Conservation (phyloP, 2,113 vertebrate species). For the Ammodytes dubius region DNA sequence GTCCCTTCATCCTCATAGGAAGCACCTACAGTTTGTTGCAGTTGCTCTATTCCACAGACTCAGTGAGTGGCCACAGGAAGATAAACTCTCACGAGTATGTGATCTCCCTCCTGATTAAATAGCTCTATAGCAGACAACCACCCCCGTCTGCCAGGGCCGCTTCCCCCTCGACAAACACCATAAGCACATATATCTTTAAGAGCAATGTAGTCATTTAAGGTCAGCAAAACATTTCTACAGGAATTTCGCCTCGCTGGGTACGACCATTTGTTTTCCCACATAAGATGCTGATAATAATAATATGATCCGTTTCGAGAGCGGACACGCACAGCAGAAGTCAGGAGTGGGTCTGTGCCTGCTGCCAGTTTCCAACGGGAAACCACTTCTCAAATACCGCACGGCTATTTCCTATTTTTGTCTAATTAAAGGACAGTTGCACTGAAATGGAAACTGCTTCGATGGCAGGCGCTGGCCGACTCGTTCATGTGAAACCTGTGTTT, state of each 20-base stretch:
- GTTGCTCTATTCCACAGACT: constrained; percentile 43
- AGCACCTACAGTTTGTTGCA: constrained; percentile 27
- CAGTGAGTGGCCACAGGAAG: constrained; percentile 62
- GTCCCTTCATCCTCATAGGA: constrained; percentile 38
- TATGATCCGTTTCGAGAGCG: constrained; percentile 55
- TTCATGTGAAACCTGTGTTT: constrained; percentile 18
- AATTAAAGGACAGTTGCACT: constrained; percentile 71
- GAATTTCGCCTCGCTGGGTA: constrained; percentile 25
- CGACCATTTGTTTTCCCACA: constrained; percentile 61
- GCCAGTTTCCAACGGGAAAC: constrained; percentile 72
- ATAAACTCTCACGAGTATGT: constrained; percentile 62
- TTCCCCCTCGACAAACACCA: constrained; percentile 44
- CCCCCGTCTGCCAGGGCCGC: constrained; percentile 32
- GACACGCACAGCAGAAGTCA: constrained; percentile 43
- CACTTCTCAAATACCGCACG: constrained; percentile 67
- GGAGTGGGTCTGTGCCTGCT: constrained; percentile 53
- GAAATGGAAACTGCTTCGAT: constrained; percentile 51
- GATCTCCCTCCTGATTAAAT: constrained; percentile 67
- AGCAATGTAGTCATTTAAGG: constrained; percentile 49
- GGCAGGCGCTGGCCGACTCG: constrained; percentile 27
- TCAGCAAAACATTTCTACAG: constrained; percentile 38
- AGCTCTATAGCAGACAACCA: constrained; percentile 42
- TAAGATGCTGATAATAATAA: constrained; percentile 67
- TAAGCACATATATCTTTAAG: constrained; percentile 30
- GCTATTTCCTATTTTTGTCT: constrained; percentile 78